These are phyloP conservation scores for Andrena cerasifolii DNA, from an alignment of 1,140 invertebrate species.

Conservation along the genomic window DNA sequence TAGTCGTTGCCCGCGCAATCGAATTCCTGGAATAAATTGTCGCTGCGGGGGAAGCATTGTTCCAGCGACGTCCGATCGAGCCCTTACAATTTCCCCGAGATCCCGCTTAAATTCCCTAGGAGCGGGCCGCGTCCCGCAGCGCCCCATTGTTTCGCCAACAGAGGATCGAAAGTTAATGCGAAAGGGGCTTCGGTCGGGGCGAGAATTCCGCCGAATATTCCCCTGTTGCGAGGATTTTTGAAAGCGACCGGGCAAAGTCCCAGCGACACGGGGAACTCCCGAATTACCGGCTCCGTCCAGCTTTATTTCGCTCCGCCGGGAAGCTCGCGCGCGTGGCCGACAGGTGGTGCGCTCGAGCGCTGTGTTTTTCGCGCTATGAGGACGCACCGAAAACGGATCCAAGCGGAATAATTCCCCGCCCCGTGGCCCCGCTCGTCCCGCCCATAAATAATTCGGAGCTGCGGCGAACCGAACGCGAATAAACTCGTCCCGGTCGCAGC, in stretches of 20 bases:
- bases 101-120: conserved; percentile 14
- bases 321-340: background rate
- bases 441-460: too few relatives aligned
- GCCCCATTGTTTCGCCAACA: conserved; percentile 30
- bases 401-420: too few relatives aligned
- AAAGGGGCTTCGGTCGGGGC: background rate
- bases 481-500: too few relatives aligned
- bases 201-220: conserved; percentile 6
- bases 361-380: too few relatives aligned
- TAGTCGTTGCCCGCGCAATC: conserved; percentile 20
- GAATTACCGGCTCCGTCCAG: background rate
- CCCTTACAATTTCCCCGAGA: conserved; percentile 40
- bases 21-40: conserved; percentile 37
- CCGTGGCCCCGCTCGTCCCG: too few relatives aligned
- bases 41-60: conserved; percentile 11
- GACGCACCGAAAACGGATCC: too few relatives aligned
- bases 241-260: background rate
- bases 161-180: conserved; percentile 32
- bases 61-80: conserved; percentile 34
- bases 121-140: conserved; percentile 2
- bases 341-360: background rate
- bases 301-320: background rate
- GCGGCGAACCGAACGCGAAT: too few relatives aligned
- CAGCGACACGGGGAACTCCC: conserved; percentile 1
- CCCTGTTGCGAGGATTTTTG: background rate